Percentiles rank a stretch among this genome's conserved stretches.
These are phyloP conservation scores for Pocota personata DNA, from an alignment of 2,888 invertebrate species.

Conservation along the genomic window DNA sequence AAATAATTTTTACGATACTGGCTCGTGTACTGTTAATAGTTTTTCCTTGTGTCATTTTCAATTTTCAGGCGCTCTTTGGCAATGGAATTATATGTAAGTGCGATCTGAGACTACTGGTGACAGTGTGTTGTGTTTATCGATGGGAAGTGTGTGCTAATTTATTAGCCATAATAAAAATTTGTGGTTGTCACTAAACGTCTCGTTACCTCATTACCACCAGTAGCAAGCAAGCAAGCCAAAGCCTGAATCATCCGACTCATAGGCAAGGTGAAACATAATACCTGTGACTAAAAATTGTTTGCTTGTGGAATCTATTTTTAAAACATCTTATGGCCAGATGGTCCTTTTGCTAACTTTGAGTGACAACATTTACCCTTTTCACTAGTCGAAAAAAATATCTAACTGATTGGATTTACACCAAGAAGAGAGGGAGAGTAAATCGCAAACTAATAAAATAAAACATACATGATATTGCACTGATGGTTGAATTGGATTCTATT, in stretches of 20 bases:
- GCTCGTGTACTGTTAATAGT: slow-evolving; percentile 51
- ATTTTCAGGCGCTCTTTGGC: not conserved
- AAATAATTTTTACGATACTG: slow-evolving; percentile 56
- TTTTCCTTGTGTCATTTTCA: slow-evolving; percentile 21
- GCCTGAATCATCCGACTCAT: slow-evolving; percentile 34
- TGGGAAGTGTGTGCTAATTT: slow-evolving; percentile 36
- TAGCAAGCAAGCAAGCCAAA: not conserved
- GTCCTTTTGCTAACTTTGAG: slow-evolving; percentile 16
- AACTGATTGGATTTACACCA: slow-evolving; percentile 28
- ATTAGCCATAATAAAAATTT: slow-evolving; percentile 56
- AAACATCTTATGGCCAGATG: slow-evolving; percentile 30
- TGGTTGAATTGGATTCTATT: slow-evolving; percentile 45
- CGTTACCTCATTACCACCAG: slow-evolving; percentile 39
- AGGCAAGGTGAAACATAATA: slow-evolving; percentile 64
- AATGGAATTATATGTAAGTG: not conserved
- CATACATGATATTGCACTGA: not conserved
- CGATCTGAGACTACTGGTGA: not conserved
- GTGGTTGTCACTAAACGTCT: slow-evolving; percentile 49
- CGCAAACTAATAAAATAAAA: not conserved
- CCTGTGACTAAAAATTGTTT: slow-evolving; percentile 27
- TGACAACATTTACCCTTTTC: slow-evolving; percentile 44
- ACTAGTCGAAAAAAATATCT: not conserved
- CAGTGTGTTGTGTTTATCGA: not conserved
- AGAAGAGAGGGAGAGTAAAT: slow-evolving; percentile 45
- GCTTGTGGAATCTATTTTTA: slow-evolving; percentile 45